These are phyloP conservation scores for Dipus sagitta DNA, from an alignment of 2,797 vertebrate species.

Conservation along the genomic window DNA sequence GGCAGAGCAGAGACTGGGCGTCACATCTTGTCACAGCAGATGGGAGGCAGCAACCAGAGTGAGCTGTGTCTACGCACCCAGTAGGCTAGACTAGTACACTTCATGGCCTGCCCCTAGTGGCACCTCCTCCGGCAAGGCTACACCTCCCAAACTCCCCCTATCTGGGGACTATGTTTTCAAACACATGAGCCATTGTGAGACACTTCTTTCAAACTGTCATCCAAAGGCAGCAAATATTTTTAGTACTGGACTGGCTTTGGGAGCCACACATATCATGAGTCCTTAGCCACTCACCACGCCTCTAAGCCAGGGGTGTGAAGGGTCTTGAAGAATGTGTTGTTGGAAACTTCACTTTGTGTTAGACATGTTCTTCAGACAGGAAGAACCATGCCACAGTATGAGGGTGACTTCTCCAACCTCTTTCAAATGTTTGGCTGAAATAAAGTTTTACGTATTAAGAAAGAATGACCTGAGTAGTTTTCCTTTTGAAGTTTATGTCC, in stretches of 20 bases:
- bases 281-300: not conserved
- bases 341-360: not conserved
- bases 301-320: not conserved
- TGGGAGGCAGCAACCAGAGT: no score
- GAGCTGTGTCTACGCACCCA: no score
- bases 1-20: no score
- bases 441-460: not conserved
- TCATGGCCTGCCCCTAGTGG: no score
- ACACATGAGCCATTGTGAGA: no score
- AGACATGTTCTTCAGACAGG: not conserved
- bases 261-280: not conserved
- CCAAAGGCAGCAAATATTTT: not conserved
- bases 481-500: not conserved
- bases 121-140: no score
- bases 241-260: not conserved
- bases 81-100: no score
- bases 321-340: not conserved
- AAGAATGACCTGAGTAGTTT: not conserved
- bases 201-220: no score
- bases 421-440: slow-evolving; percentile 8
- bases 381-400: not conserved
- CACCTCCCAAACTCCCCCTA: no score
- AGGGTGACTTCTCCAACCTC: not conserved
- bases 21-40: no score
- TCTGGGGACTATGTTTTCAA: no score